Evolutionary conservation across 2,888 invertebrate species (phyloP).

Genomic region (Philaethria dido): DNA sequence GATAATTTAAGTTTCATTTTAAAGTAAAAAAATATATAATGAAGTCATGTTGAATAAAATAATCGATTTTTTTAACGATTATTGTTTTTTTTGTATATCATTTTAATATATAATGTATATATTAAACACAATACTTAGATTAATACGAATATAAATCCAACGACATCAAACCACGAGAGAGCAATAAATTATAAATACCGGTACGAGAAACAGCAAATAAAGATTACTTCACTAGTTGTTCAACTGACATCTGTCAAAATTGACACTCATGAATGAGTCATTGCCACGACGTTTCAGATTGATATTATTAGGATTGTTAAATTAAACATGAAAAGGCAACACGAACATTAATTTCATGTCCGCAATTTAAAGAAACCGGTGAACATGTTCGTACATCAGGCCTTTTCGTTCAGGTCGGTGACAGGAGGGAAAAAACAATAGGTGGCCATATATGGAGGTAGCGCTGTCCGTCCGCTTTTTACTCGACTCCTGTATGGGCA

Average conservation of each 20-base stretch:
- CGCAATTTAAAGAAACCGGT: slow-evolving; percentile 50
- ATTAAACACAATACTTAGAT: neutral
- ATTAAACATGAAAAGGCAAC: slow-evolving; percentile 36
- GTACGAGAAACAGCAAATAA: slow-evolving; percentile 5
- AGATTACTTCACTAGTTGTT: neutral
- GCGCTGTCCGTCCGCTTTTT: slow-evolving; percentile 41
- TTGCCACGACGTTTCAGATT: slow-evolving; percentile 12
- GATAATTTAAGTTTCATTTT: too few species aligned
- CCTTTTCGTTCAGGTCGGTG: slow-evolving; percentile 48
- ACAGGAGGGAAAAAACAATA: slow-evolving; percentile 65
- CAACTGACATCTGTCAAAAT: slow-evolving; percentile 30
- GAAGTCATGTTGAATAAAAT: too few species aligned
- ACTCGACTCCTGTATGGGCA: slow-evolving; percentile 39
- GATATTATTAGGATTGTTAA: slow-evolving; percentile 23
- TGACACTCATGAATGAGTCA: slow-evolving; percentile 31
- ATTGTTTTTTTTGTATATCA: too few species aligned
- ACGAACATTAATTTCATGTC: slow-evolving; percentile 41
- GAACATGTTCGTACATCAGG: slow-evolving; percentile 47
- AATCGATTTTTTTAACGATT: too few species aligned
- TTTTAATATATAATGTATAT: too few species aligned
- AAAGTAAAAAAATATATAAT: too few species aligned
- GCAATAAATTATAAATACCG: neutral
- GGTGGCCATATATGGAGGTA: slow-evolving; percentile 48
- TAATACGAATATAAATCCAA: too few species aligned
- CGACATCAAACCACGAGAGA: too few species aligned